Evolutionary conservation across 2,888 invertebrate species (phyloP), one percentile per base, ranked within the genome.

Genomic region (Ischnura elegans): DNA sequence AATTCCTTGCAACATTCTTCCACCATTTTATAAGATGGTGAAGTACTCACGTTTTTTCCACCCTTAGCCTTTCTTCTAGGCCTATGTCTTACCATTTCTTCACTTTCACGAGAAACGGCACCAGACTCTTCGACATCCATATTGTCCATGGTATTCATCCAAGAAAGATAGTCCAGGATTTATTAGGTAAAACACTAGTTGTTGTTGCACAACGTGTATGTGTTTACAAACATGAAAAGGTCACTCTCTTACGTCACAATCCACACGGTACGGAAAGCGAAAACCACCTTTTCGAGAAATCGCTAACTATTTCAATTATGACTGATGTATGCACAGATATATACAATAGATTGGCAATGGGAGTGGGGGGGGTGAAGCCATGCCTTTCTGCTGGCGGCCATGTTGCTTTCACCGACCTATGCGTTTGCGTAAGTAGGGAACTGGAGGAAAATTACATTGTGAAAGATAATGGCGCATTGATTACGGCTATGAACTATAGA

Each of bases 141-240:
- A 90, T 90, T 90, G 90, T 90, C 61, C 43, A 61, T n/a, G 90
- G 43, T 55, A 90, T 90, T 90, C 90, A 90, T 61, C 43, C 55
- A 55, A 90, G 45, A 90, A 36, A 90, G 90, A 90, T 61, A 90
- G 36, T 90, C 61, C 66, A 43, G 45, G 90, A 61, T 66, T 90
- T 66, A 42, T n/a, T n/a, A 43, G 61, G 42, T 61, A 61, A 61
- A 90, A 90, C 90, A 90, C 90, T 61, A 90, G 42, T 90, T 66
- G 45, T 90, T 90, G 90, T 90, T 90, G 90, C 96, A 96, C 96
- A 97, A 97, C 97, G 96, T 97, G 97, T 96, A 96, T 97, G 97
- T 97, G 97, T 97, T 97, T 97, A 97, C 97, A 97, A 97, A 97
- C 97, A 97, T 96, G 96, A 97, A 97, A 97, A 97, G 97, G 97